Evolutionary conservation across 1,140 invertebrate genomes (phyloP).

Genomic region (Battus philenor): DNA sequence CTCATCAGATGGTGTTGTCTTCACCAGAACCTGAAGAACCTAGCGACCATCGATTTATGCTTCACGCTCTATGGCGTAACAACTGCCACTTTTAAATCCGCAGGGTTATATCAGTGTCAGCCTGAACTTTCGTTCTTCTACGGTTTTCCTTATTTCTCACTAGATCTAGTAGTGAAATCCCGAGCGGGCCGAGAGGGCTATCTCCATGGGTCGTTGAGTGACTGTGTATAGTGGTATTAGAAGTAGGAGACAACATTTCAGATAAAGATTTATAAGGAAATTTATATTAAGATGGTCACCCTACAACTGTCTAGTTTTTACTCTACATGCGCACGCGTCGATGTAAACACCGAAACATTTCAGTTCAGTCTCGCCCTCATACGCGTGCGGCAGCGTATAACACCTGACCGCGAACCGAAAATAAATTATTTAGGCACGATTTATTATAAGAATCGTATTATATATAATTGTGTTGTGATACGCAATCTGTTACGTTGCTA

Average conservation of each 20-base stretch:
- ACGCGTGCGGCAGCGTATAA: constrained; percentile 20
- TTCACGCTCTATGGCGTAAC: no score
- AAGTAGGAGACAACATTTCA: neutral
- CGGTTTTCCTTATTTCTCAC: no score
- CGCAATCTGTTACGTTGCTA: neutral
- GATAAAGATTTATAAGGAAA: neutral
- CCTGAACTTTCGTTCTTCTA: no score
- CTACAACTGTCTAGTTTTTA: neutral
- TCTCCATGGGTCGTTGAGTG: neutral
- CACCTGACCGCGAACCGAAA: neutral
- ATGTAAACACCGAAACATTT: constrained; percentile 21
- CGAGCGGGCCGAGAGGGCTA: neutral
- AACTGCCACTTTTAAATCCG: no score
- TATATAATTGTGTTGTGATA: neutral
- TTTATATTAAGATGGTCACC: neutral
- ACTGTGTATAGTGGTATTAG: neutral
- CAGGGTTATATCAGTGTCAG: no score
- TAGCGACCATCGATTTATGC: no score
- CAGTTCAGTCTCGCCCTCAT: constrained; percentile 28
- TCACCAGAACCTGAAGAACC: no score
- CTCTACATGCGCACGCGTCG: constrained; percentile 31
- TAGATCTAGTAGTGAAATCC: no score
- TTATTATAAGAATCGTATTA: neutral
- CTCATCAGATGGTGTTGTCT: no score
- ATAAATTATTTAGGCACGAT: neutral